Percentiles rank a stretch among this genome's conserved stretches.
Evolutionary conservation across 2,113 vertebrate species (phyloP).

Genomic region (Caracal caracal): DNA sequence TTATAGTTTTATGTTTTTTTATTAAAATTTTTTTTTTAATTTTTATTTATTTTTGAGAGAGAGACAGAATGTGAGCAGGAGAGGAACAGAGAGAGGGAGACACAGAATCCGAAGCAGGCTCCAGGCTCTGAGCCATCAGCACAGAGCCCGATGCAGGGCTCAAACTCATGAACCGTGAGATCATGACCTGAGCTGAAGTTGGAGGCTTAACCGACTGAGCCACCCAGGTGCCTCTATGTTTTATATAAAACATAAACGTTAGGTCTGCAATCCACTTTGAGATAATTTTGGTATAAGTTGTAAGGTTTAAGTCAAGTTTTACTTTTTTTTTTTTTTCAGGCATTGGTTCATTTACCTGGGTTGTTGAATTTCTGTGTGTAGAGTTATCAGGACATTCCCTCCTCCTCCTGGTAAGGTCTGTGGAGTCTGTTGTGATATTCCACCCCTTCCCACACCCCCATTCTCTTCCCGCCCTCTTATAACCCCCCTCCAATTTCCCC

Average conservation of each 20-base stretch:
- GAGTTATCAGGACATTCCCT: neutral
- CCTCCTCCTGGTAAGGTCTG: neutral
- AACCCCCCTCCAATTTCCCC: neutral
- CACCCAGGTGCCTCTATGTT: neutral
- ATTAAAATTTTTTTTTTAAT: rapidly evolving
- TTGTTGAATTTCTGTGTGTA: neutral
- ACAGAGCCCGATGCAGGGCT: too few relatives aligned
- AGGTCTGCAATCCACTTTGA: neutral
- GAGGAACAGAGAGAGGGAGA: too few relatives aligned
- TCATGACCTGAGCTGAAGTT: too few relatives aligned
- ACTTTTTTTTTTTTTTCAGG: neutral
- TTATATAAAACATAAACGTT: neutral
- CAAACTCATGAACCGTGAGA: too few relatives aligned
- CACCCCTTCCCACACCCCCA: neutral
- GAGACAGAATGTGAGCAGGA: too few relatives aligned
- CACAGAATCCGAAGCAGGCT: too few relatives aligned
- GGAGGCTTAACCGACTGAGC: too few relatives aligned
- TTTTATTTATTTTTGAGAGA: too few relatives aligned
- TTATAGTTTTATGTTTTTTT: neutral
- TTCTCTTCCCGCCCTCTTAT: neutral
- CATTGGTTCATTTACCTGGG: neutral
- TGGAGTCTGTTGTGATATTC: neutral
- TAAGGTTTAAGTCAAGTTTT: neutral
- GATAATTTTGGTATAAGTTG: neutral
- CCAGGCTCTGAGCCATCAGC: too few relatives aligned